These are phyloP conservation scores for Drosophila quadrilineata DNA, from an alignment of 1,140 invertebrate species.

Conservation along the genomic window DNA sequence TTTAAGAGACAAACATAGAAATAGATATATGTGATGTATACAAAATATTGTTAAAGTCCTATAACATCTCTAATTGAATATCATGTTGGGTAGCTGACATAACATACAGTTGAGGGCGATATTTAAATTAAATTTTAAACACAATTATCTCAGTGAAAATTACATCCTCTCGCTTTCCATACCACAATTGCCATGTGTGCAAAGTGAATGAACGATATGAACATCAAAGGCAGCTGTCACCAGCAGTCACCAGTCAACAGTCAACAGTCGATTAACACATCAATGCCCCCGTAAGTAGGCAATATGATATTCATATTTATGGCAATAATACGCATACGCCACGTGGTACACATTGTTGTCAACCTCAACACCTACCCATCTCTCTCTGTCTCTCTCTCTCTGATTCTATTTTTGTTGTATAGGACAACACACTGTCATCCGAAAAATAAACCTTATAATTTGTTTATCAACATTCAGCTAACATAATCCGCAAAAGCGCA, in stretches of 20 bases:
- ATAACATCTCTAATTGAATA: too few species aligned
- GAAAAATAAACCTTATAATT: too few species aligned
- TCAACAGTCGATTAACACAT: conserved; percentile 6
- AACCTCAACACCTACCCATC: too few species aligned
- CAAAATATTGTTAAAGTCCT: too few species aligned
- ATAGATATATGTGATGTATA: too few species aligned
- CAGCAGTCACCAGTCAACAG: background rate
- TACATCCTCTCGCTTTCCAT: background rate
- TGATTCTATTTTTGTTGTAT: too few species aligned
- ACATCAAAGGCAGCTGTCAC: conserved; percentile 11
- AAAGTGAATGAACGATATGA: background rate
- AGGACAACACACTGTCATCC: too few species aligned
- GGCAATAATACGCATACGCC: conserved; percentile 16
- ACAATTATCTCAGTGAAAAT: background rate
- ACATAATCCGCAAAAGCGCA: too few species aligned
- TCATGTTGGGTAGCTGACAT: too few species aligned
- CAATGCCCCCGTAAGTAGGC: conserved; percentile 57
- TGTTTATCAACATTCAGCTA: too few species aligned
- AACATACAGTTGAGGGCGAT: background rate
- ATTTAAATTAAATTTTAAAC: background rate
- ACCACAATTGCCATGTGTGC: background rate
- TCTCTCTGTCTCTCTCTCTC: too few species aligned
- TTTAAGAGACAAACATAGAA: too few species aligned
- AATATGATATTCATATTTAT: conserved; percentile 38
- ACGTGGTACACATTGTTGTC: conserved; percentile 3